A percentile compares a stretch with the other conserved stretches of the same genome.
phyloP scores from a whole-genome alignment of 2,797 vertebrate genomes.

The Columba guinea region DNA sequence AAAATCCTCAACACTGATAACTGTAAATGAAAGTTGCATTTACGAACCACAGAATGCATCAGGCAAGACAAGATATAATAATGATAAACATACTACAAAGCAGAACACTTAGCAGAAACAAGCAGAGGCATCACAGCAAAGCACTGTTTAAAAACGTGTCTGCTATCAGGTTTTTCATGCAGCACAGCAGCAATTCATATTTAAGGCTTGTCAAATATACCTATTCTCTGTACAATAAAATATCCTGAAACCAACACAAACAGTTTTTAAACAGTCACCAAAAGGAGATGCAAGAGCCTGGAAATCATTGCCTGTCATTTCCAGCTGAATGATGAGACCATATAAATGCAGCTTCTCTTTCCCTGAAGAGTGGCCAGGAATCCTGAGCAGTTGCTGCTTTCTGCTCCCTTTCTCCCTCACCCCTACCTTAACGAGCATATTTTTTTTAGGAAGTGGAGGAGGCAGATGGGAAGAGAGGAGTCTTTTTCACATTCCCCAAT shows the following conservation, averaged over 20 bases:
- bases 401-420: neutral
- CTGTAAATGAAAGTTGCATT: neutral
- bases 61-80: neutral
- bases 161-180: neutral
- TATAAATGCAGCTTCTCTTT: neutral
- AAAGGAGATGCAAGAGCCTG: neutral
- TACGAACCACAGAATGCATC: neutral
- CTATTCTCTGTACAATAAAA: neutral
- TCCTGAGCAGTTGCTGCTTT: neutral
- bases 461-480: fast-evolving
- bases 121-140: neutral
- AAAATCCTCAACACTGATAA: neutral
- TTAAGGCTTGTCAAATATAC: conserved; percentile 14
- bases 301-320: conserved; percentile 1
- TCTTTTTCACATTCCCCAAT: neutral
- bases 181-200: neutral
- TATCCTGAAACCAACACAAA: neutral
- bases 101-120: neutral
- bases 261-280: neutral
- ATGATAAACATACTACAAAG: neutral
- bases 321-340: neutral
- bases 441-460: neutral
- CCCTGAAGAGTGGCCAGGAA: neutral
- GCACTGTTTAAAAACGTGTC: neutral
- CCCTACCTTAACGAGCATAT: neutral